Base-by-base conservation (phyloP, 2,797 vertebrate genomes). In the Podarcis siculus region DNA sequence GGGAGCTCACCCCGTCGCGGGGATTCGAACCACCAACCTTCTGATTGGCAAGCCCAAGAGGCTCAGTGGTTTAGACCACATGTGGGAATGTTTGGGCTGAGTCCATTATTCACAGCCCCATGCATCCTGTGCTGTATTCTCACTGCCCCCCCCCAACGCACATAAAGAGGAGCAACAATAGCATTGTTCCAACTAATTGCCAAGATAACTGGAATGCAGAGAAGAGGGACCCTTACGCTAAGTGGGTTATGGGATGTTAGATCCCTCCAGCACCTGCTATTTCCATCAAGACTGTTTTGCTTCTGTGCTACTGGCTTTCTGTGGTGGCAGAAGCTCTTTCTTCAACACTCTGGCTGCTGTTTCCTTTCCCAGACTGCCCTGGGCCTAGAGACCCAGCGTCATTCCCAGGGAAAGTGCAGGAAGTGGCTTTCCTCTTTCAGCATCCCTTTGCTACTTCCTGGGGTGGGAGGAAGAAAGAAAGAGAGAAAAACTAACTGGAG, bases 401-500 rank as follows among this genome's bases (percentile, higher is more conserved):
- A n/a, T 30, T 69, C 67, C 32, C 13, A 32, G 32, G 15, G 5
- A 35, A 72, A 72, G 71, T 1, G 2, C 5, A 15, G 15, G 27
- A 25, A 49, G 25, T 49, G 45, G 25, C 10, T 83, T 64, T 1
- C 66, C 35, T 27, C 7, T 42, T 87, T 81, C 10, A 1, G 0
- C 25, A 82, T 89, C 17, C 76, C 5, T 61, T 12, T 35, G 45
- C 1, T 37, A 21, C 6, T 2, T 86, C 73, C 73, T 83, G 82
- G 30, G 1, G 13, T 71, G 86, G 0, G 87, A 55, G 49, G 49
- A 55, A 55, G 49, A 15, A 15, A 55, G 49, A 55, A 3, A 55
- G 13, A 55, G 79, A 86, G 13, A 78, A 64, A 87, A 90, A 85
- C 42, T 89, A 89, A 13, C 55, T 30, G 3, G 25, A 32, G 30